Base-by-base conservation (phyloP, 2,113 vertebrate genomes). In the Anhinga anhinga region DNA sequence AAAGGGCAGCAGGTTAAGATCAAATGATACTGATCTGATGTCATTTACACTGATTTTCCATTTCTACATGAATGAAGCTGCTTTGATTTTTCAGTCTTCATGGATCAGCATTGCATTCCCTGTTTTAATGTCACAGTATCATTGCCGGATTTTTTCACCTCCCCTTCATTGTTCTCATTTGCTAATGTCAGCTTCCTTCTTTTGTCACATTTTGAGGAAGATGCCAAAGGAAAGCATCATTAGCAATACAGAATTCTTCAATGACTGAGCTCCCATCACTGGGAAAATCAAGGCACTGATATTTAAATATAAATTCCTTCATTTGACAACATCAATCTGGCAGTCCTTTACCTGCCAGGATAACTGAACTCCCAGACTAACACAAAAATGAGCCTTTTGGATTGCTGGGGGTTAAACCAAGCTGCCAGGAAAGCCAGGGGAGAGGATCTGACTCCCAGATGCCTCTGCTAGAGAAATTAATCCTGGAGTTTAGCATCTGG, bases 401-500 rank as follows among this genome's bases (percentile, higher is more conserved):
- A 73, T 77, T 72, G 30, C 32, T 56, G 82, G 27, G 95, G 83
- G 97, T 98, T 98, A 98, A 98, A 90, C 10, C 50, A 87, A 88
- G 76, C 96, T 95, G 91, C 86, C 88, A 97, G 87, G 32, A 96
- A 97, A 96, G 77, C 82, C 82, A 88, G 70, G 82, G 71, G 73
- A 97, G 77, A 97, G 81, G 58, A 97, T 66, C 78, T 97, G 82
- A 94, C 84, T 98, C 98, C 98, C 98, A 97, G 84, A 97, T 93
- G 98, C 74, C 94, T 94, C 58, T 56, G 77, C 90, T 97, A 94
- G 90, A 93, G 95, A 98, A 98, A 98, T 98, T 98, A 98, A 98
- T 98, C 98, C 97, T 98, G 93, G 96, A 98, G 97, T 95, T 98
- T 97, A 98, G 97, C 98, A 98, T 98, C 98, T 98, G 98, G 97